These are phyloP conservation scores for Thrips palmi DNA, from an alignment of 1,140 invertebrate species.

Conservation along the genomic window DNA sequence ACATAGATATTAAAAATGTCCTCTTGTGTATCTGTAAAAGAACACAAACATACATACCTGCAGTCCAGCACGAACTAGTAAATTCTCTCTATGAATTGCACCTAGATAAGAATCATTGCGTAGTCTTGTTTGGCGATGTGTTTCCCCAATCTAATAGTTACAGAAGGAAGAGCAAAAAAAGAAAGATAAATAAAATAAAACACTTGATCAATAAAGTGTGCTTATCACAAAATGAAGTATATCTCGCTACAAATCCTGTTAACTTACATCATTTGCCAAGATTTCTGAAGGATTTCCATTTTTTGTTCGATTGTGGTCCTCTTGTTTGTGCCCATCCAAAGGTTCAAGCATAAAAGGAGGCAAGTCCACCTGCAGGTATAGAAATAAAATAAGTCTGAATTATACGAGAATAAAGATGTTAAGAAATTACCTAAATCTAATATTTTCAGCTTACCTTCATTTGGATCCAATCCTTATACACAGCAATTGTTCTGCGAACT, in stretches of 20 bases:
- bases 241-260: too few relatives aligned
- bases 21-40: neutral
- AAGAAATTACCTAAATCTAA: neutral
- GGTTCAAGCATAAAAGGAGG: slow-evolving; percentile 78
- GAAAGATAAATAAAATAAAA: too few relatives aligned
- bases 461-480: slow-evolving; percentile 96
- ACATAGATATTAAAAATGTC: slow-evolving; percentile 8
- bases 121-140: slow-evolving; percentile 34
- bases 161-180: neutral
- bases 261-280: too few relatives aligned
- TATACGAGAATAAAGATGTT: slow-evolving; percentile 7
- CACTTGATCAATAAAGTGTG: too few relatives aligned
- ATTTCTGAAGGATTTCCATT: slow-evolving; percentile 29
- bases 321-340: slow-evolving; percentile 29
- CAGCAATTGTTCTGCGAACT: slow-evolving; percentile 71
- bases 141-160: slow-evolving; percentile 17
- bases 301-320: slow-evolving; percentile 18
- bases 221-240: too few relatives aligned
- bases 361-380: slow-evolving; percentile 33
- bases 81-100: slow-evolving; percentile 56
- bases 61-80: slow-evolving; percentile 55
- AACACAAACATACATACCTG: slow-evolving; percentile 27
- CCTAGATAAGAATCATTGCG: slow-evolving; percentile 69
- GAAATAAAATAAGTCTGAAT: slow-evolving; percentile 7
- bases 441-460: slow-evolving; percentile 57